Base-by-base conservation (phyloP, 2,888 invertebrate species). In the Anorthoa munda region DNA sequence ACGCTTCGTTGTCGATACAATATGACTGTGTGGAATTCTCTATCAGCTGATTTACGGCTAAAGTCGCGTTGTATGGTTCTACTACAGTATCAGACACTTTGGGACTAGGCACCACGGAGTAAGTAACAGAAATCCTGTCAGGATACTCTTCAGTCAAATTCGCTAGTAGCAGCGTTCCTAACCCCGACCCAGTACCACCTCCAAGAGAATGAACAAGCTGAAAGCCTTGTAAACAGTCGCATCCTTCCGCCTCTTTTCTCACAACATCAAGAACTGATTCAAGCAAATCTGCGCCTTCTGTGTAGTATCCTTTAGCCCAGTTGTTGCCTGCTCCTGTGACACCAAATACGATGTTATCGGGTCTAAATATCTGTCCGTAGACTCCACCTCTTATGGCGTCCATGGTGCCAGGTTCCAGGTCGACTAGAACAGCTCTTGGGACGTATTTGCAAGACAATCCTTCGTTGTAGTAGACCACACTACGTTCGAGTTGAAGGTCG, bases 381-480 rank as follows among this genome's bases (percentile, higher is more conserved):
- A 97, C 97, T 31, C 97, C 97, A 9, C 91, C 91, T 23, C 98
- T 94, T 13, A 98, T 97, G 1, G 97, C 95, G 90, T 98, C 98
- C 97, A 98, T 85, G 15, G 94, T 92, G 0, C 94, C 89, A 0
- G 95, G 94, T 78, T 95, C 95, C 0, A 95, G 90, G 80, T 95
- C 95, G 0, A 94, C 94, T 2, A 95, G 83, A 4, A 95, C 89
- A 0, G 95, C 93, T 60, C 95, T 90, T 3, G 95, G 95, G 0
- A 95, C 95, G 81, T 89, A 95, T 82, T 94, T 94, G 39, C 90
- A 82, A 18, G 88, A 89, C 13, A 93, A 86, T 0, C 97, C 97
- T 90, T 98, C 97, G 89, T 98, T 98, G 95, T 97, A 98, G 90
- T 97, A 98, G 4, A 98, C 98, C 89, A 97, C 97, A 88, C 98